phyloP scores from a whole-genome alignment of 2,113 vertebrate species.

The Neomonachus schauinslandi region DNA sequence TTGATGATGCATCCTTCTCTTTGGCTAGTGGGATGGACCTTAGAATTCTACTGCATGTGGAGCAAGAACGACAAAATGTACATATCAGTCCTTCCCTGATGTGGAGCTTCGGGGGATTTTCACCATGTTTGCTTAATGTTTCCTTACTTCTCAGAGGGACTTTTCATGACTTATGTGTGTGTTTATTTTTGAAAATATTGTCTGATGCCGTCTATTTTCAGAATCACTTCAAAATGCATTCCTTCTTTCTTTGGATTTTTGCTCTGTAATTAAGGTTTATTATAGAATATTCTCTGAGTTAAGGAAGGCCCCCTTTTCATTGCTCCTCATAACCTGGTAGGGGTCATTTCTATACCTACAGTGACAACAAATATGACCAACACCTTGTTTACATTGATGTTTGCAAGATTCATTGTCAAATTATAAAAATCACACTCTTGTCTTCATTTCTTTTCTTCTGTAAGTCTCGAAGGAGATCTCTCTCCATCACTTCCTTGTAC shows the following conservation, averaged over 20 bases:
- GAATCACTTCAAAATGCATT: conserved; percentile 42
- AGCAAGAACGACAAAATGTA: not conserved
- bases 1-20: not conserved
- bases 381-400: not conserved
- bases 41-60: not conserved
- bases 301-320: not conserved
- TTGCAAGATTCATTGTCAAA: not conserved
- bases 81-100: not conserved
- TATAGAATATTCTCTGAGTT: not conserved
- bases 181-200: not conserved
- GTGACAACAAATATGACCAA: not conserved
- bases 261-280: not conserved
- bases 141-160: not conserved
- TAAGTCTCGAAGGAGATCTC: conserved; percentile 52
- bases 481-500: conserved; percentile 63
- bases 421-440: not conserved
- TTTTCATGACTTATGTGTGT: not conserved
- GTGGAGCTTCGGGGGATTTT: not conserved
- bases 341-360: not conserved
- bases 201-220: conserved; percentile 1
- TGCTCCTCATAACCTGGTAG: not conserved
- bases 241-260: not conserved
- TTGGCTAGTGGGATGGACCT: not conserved
- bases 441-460: conserved; percentile 67
- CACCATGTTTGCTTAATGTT: not conserved